A percentile compares a stretch with the other conserved stretches of the same genome.
Conservation (phyloP, 2,888 invertebrate species). For the Margaritifera margaritifera region DNA sequence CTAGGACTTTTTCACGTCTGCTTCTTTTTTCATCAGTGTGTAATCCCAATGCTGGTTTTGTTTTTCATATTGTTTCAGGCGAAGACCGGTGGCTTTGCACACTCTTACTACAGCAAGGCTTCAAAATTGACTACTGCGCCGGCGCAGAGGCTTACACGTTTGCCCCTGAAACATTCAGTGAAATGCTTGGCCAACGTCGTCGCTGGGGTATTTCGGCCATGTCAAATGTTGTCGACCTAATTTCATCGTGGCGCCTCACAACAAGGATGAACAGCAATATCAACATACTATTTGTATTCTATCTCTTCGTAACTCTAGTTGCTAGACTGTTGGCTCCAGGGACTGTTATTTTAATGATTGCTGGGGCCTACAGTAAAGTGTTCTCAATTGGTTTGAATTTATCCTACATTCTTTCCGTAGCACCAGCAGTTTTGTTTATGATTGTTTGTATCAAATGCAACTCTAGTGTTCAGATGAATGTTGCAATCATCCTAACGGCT, state of each 20-base stretch:
- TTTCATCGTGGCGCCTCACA: constrained; percentile 50
- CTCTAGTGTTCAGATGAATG: constrained; percentile 86
- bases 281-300: constrained; percentile 54
- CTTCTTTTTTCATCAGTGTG: not conserved
- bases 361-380: constrained; percentile 98
- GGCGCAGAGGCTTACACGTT: constrained; percentile 64
- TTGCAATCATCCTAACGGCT: constrained; percentile 77
- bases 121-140: constrained; percentile 66
- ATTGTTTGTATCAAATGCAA: constrained; percentile 93
- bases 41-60: not conserved
- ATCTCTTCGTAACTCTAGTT: constrained; percentile 54
- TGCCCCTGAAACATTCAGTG: constrained; percentile 65
- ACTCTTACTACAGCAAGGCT: constrained; percentile 62
- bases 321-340: constrained; percentile 55
- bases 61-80: constrained; percentile 43
- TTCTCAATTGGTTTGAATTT: constrained; percentile 97
- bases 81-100: constrained; percentile 69
- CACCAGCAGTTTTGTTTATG: constrained; percentile 93
- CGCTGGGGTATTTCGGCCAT: constrained; percentile 68
- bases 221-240: constrained; percentile 65
- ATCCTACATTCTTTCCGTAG: constrained; percentile 93
- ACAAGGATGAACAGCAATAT: constrained; percentile 60
- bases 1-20: not conserved
- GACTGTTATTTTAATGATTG: constrained; percentile 78
- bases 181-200: constrained; percentile 66